These are phyloP conservation scores for Drosophila novamexicana DNA, from an alignment of 1,140 invertebrate species.

Conservation along the genomic window DNA sequence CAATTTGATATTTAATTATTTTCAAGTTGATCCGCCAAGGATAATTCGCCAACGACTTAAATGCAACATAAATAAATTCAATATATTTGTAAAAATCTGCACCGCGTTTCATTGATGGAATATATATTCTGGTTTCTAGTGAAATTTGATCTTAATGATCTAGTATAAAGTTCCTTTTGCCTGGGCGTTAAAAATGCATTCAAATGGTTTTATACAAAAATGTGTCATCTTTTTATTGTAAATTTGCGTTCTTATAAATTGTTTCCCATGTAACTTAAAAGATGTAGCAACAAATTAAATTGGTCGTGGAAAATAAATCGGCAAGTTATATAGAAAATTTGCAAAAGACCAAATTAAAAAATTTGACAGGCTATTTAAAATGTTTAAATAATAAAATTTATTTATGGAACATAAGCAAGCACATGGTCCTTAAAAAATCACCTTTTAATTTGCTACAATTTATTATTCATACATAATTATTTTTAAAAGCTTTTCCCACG, in stretches of 20 bases:
- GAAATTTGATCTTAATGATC: too few relatives aligned
- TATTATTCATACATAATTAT: slow-evolving; percentile 73
- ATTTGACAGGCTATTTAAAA: slow-evolving; percentile 36
- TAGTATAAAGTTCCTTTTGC: slow-evolving; percentile 18
- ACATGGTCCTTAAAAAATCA: slow-evolving; percentile 77
- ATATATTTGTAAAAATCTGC: slow-evolving; percentile 67
- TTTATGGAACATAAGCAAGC: slow-evolving; percentile 69
- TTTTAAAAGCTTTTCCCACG: slow-evolving; percentile 65
- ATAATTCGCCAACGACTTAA: slow-evolving; percentile 68
- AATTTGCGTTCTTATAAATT: slow-evolving; percentile 58
- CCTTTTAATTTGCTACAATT: slow-evolving; percentile 80
- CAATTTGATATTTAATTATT: slow-evolving; percentile 23
- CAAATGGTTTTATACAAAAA: slow-evolving; percentile 51
- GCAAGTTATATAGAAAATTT: slow-evolving; percentile 3
- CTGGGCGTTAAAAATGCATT: slow-evolving; percentile 44
- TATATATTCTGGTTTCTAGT: slow-evolving; percentile 15
- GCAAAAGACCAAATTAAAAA: slow-evolving; percentile 37
- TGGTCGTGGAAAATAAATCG: neutral
- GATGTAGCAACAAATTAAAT: neutral
- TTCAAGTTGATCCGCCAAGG: slow-evolving; percentile 45
- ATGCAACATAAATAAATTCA: slow-evolving; percentile 70
- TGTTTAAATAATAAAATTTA: slow-evolving; percentile 67
- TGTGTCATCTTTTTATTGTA: slow-evolving; percentile 19
- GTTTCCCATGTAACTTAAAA: slow-evolving; percentile 26
- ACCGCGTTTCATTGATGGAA: slow-evolving; percentile 10